Evolutionary conservation across 2,888 invertebrate genomes (phyloP).

Genomic region (Anagyrus pseudococci): DNA sequence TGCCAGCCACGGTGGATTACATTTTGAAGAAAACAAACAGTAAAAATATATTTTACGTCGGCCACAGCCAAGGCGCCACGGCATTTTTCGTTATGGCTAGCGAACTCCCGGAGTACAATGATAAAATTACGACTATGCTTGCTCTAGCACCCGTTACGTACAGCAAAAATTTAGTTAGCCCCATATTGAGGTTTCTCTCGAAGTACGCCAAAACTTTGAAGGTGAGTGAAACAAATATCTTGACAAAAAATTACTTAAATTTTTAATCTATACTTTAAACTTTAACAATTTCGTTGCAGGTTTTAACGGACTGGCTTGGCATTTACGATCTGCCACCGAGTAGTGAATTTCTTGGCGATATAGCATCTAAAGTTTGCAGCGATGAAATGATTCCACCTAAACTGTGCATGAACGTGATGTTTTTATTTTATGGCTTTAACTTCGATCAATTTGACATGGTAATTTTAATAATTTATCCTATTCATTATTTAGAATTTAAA

Average conservation of each 20-base stretch:
- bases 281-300: conserved; percentile 33
- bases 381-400: conserved; percentile 66
- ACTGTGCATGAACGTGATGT: conserved; percentile 72
- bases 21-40: conserved; percentile 62
- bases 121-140: conserved; percentile 54
- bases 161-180: conserved; percentile 32
- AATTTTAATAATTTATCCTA: conserved; percentile 45
- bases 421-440: conserved; percentile 69
- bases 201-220: not conserved
- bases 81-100: conserved; percentile 60
- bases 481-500: too few relatives aligned
- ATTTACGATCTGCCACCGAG: conserved; percentile 70
- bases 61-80: conserved; percentile 69
- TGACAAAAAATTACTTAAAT: too few relatives aligned
- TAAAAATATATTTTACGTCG: conserved; percentile 65
- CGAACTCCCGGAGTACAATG: conserved; percentile 60
- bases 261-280: too few relatives aligned
- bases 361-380: conserved; percentile 65
- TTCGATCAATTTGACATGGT: conserved; percentile 52
- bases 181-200: conserved; percentile 22
- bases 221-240: too few relatives aligned
- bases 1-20: conserved; percentile 69
- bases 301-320: conserved; percentile 37
- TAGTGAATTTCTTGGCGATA: conserved; percentile 50
- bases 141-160: conserved; percentile 61